phyloP scores from a whole-genome alignment of 2,113 vertebrate genomes.

The Brienomyrus longianalis region DNA sequence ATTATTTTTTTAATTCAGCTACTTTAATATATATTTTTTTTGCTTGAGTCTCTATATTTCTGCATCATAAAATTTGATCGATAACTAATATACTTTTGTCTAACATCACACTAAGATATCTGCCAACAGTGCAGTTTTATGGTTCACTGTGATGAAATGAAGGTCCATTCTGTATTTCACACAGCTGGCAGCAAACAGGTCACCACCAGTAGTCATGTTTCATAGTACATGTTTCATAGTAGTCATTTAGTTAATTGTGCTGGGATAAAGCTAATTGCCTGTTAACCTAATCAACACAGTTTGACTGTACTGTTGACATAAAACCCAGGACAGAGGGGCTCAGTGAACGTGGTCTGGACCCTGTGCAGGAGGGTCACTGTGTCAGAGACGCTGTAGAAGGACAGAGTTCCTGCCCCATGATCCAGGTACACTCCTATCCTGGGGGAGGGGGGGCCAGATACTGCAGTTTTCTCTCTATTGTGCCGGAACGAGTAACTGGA shows the following conservation, averaged over 20 bases:
- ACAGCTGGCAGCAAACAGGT: not conserved
- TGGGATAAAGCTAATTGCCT: not conserved
- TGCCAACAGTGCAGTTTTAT: not conserved
- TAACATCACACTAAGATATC: too few species aligned
- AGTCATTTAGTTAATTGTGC: not conserved
- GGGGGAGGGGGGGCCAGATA: not conserved
- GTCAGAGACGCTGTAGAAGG: constrained; percentile 37
- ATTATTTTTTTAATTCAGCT: not conserved
- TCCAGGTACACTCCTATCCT: constrained; percentile 35
- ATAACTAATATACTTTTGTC: too few species aligned
- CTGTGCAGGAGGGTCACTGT: constrained; percentile 32
- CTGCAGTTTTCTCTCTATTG: not conserved
- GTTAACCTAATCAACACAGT: not conserved
- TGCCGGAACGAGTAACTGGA: not conserved
- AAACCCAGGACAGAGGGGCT: constrained; percentile 27
- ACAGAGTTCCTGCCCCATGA: constrained; percentile 31
- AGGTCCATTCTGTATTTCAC: not conserved
- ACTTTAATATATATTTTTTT: not conserved
- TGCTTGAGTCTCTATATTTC: not conserved
- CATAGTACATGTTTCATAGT: not conserved
- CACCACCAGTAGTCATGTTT: not conserved
- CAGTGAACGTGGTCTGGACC: constrained; percentile 30
- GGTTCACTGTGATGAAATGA: not conserved
- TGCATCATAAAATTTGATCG: too few species aligned
- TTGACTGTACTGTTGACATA: not conserved